Base-by-base conservation (phyloP, 2,888 invertebrate genomes). In the Pilophorus perplexus region DNA sequence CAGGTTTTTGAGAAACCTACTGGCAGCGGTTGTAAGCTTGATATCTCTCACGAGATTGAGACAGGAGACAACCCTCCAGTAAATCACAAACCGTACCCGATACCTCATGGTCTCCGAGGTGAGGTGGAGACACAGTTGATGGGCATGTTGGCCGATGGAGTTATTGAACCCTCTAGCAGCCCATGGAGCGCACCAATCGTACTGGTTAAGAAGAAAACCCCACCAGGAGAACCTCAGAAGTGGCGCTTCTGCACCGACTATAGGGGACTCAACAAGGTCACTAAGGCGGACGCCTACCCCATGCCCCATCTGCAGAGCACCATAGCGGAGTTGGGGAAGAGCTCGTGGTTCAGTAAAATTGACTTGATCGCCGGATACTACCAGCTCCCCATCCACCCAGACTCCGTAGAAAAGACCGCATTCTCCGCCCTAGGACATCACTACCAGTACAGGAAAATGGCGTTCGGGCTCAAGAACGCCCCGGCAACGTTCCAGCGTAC, bases 351-450 rank as follows among this genome's bases (percentile, higher is more conserved):
- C 42, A 42, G 12, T 5, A 42, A 42, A 14, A 42, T 42, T 14
- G 42, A 42, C 42, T 14, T 42, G 6, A 14, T 14, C 42, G 46
- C n/a, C n/a, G 46, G 72, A 0, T 72, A 68, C 18, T 67, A 70
- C 48, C 69, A 73, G 40, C 48, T 72, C 1, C 16, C 37, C 3
- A 57, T 72, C 3, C 46, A 20, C 0, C 25, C 44, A n/a, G 27
- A 68, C 2, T 74, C 75, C 62, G 62, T 70, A 6, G 67, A 70
- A 1, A 75, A 76, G 66, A 76, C 75, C 0, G 75, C 73, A 1
- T 74, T 76, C 48, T 73, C 71, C 3, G 75, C 74, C 6, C 71
- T 72, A 0, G 54, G 70, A 70, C 73, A 73, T 3, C 71, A 74
- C 55, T 75, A 70, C 44, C 71, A 75, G 69, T 75, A 68, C 48